Evolutionary conservation across 2,113 vertebrate genomes (phyloP).

Genomic region (Tragelaphus imberbis): DNA sequence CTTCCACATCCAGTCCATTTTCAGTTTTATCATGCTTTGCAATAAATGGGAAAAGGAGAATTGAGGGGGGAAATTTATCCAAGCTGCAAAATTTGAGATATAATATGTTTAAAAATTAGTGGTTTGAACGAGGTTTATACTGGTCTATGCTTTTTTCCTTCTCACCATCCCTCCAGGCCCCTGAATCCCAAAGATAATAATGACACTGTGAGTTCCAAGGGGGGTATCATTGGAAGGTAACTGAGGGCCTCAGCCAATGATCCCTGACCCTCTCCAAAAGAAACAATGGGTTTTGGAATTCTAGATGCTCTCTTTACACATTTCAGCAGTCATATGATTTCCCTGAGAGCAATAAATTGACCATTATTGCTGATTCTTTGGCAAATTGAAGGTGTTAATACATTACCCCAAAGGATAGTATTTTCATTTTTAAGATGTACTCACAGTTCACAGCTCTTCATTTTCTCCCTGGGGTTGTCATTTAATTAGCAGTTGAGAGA

Average conservation of each 20-base stretch:
- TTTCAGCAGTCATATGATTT: background rate
- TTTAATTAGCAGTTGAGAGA: background rate
- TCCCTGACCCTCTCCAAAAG: background rate
- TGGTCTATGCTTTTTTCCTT: background rate
- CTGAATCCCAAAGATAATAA: background rate
- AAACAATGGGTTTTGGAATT: slow-evolving; percentile 18
- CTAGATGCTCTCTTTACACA: background rate
- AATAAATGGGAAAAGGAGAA: background rate
- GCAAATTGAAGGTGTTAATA: background rate
- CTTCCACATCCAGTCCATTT: background rate
- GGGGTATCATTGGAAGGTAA: background rate
- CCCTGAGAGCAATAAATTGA: background rate
- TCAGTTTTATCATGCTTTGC: background rate
- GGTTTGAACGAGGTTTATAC: background rate
- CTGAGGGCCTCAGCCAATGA: background rate
- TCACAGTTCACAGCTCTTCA: background rate
- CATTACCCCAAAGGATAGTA: background rate
- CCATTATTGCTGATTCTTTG: background rate
- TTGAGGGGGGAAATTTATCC: background rate
- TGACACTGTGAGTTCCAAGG: background rate
- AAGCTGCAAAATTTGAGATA: background rate
- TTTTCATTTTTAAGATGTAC: background rate
- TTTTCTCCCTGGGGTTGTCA: background rate
- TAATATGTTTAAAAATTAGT: background rate
- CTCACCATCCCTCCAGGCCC: background rate